Conservation (phyloP, 2,888 invertebrate genomes). For the Sarcophaga carnaria region DNA sequence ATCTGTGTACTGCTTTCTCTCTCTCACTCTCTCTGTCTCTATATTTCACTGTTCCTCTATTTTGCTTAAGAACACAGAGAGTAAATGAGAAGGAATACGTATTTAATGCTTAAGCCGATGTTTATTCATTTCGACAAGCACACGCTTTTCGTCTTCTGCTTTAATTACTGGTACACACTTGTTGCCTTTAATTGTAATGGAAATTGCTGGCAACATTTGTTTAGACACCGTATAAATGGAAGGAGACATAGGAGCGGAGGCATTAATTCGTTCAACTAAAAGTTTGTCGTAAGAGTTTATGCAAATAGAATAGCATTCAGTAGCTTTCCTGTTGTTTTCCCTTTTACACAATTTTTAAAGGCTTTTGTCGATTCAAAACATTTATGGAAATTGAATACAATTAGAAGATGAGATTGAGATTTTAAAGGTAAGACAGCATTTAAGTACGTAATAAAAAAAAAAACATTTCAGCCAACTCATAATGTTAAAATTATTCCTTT, state of each 20-base stretch:
- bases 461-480: too few species aligned
- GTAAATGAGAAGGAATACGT: neutral
- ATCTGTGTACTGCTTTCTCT: neutral
- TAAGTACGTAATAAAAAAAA: too few species aligned
- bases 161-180: slow-evolving; percentile 35
- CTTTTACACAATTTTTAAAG: neutral
- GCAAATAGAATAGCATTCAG: too few species aligned
- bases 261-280: too few species aligned
- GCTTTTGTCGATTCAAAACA: neutral
- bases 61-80: neutral
- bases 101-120: slow-evolving; percentile 1
- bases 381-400: neutral
- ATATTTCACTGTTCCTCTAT: neutral
- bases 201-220: slow-evolving; percentile 26
- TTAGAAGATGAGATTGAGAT: neutral
- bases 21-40: too few species aligned
- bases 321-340: too few species aligned
- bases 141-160: neutral
- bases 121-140: slow-evolving; percentile 32
- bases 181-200: slow-evolving; percentile 6
- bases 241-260: neutral
- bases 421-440: too few species aligned
- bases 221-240: neutral
- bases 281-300: too few species aligned
- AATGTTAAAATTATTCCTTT: too few species aligned